Base-by-base conservation (phyloP, 2,888 invertebrate species). In the Bellardia pandia region DNA sequence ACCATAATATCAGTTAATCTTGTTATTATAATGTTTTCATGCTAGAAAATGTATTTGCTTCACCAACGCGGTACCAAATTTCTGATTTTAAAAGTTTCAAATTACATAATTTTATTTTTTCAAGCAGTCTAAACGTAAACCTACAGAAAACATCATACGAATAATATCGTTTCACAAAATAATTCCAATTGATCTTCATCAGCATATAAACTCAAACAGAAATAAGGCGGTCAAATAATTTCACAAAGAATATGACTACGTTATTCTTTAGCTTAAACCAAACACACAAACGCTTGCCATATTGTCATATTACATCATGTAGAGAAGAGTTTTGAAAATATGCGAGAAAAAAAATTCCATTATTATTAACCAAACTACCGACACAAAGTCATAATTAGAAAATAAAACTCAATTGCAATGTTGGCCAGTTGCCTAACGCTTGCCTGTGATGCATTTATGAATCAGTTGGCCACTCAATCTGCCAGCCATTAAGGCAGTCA, bases 401-500 rank as follows among this genome's bases (percentile, higher is more conserved):
- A 58, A 58, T 58, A 58, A 23, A 58, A 30, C 30, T 58, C 3
- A 58, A 58, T 58, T 30, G 30, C 30, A 58, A 56, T 2, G 9
- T 23, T 56, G 6, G 7, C 16, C 23, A 56, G 56, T 56, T 56
- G 56, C 56, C 16, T 23, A 9, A 1, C 56, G 8, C 2, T 23
- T 1, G 56, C 16, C 56, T 16, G 23, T 56, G 45, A 13, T 45
- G 45, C 45, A 45, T 45, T 45, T 13, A 11, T 69, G 6, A 48
- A 30, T 68, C 8, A 74, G 74, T 58, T 9, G 60, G 45, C 45
- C 60, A 45, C 9, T 23, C 3, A 45, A 11, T 66, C 66, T 23
- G 16, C 33, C 30, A 69, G 45, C 13, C 45, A 68, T 30, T 68
- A 4, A 60, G 74, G 3, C 60, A 74, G 60, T 74, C 45, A 60